These are phyloP conservation scores for Lissonota sp. DNA, from an alignment of 2,888 invertebrate genomes.

Conservation along the genomic window DNA sequence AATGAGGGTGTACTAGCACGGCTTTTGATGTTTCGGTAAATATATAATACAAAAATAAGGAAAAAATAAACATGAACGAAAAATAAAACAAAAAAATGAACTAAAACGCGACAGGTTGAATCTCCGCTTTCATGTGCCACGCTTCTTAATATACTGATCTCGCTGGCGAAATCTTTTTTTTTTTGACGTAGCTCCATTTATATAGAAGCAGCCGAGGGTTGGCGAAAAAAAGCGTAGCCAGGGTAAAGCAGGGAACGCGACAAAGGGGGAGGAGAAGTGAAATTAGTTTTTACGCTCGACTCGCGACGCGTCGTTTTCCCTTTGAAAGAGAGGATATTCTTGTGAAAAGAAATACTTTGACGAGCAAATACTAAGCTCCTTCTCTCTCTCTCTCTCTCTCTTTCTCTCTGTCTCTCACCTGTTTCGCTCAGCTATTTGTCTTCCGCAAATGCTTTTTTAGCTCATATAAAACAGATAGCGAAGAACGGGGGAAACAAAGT, in stretches of 20 bases:
- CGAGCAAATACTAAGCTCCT: conserved; percentile 38
- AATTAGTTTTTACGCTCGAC: conserved; percentile 61
- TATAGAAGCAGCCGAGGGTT: conserved; percentile 21
- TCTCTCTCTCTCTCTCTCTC: neutral
- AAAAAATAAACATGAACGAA: conserved; percentile 20
- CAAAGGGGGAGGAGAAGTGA: conserved; percentile 37
- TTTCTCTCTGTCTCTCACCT: neutral
- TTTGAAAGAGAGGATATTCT: conserved; percentile 59
- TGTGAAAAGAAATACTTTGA: conserved; percentile 40
- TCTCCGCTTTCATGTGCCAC: conserved; percentile 52
- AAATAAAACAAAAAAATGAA: conserved; percentile 16
- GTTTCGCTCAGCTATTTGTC: conserved; percentile 31
- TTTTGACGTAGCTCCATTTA: conserved; percentile 41
- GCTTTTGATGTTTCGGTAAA: conserved; percentile 61
- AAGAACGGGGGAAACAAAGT: too few species aligned
- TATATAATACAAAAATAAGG: conserved; percentile 1
- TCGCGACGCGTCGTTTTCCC: conserved; percentile 38
- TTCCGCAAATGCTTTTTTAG: conserved; percentile 48
- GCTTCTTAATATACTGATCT: conserved; percentile 57
- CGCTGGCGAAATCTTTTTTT: conserved; percentile 53
- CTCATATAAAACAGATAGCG: conserved; percentile 30
- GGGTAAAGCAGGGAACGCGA: neutral
- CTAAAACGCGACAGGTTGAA: conserved; percentile 46
- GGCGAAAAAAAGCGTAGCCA: neutral
- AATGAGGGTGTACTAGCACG: conserved; percentile 32